Evolutionary conservation across 2,888 invertebrate species (phyloP), one percentile per base, ranked within the genome.

Genomic region (Hirtodrosophila cameraria): DNA sequence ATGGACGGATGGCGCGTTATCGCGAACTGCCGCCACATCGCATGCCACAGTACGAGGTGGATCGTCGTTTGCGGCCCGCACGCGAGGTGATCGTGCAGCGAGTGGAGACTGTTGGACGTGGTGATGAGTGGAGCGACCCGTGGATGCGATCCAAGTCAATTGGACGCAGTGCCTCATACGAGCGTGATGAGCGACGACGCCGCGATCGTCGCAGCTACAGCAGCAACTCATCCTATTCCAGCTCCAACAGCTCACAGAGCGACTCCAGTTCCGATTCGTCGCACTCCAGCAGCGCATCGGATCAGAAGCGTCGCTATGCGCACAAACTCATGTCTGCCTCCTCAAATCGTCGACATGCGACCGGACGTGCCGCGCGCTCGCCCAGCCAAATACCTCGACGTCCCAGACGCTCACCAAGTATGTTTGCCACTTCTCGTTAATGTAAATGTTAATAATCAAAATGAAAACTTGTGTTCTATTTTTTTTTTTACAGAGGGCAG

Each of bases 41-140:
- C 1, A 92, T 92, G 91, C 92, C 92, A 1, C 92, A 93, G 53
- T 92, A 92, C 70, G 93, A 93, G 78, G 93, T 93, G 50, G 91
- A 91, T 91, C 90, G 93, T 4, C 93, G 92, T 42, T 90, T 93
- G 60, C 92, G 94, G 3, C 93, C 95, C 0, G 93, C 94, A 3
- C 92, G 94, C 4, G 95, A 95, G 88, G 96, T 96, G 1, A 95
- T 95, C 68, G 95, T 96, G 0, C 95, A 96, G 89, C 93, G 95
- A 18, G 94, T 93, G 33, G 90, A 91, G 74, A 89, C 79, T 68
- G 88, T 80, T 89, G 92, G 89, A 49, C 93, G 93, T 35, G 95
- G 94, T 0, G 97, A 98, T 89, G 97, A 97, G 85, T 98, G 98
- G 97, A 96, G 95, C 35, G 98, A 98, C 92, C 98, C 98, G 0